Evolutionary conservation across 1,140 invertebrate genomes (phyloP).

Genomic region (Trichogramma pretiosum): DNA sequence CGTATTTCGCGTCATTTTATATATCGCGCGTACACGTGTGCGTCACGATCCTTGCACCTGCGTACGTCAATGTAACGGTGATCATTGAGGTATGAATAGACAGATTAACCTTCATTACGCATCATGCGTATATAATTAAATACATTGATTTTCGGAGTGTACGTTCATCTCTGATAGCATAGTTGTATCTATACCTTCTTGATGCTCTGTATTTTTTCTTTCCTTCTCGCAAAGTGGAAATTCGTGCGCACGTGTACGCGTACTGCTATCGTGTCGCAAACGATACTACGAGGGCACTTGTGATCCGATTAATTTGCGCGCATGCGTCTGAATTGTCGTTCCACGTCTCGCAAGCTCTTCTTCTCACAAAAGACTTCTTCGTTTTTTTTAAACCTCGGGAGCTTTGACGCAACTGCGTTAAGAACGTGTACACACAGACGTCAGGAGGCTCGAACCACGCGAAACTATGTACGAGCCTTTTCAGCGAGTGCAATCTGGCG

Average conservation of each 20-base stretch:
- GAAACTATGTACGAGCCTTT: conserved; percentile 30
- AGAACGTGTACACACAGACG: neutral
- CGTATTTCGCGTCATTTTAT: no score
- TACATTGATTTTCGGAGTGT: neutral
- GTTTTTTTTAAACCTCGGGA: no score
- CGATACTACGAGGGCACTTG: neutral
- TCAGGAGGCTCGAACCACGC: conserved; percentile 2
- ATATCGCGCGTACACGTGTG: no score
- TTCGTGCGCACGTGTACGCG: neutral
- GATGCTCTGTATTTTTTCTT: no score
- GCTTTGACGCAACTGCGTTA: neutral
- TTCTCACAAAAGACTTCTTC: no score
- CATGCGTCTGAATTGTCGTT: neutral
- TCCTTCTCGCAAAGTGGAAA: no score
- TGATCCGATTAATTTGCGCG: conserved; percentile 20
- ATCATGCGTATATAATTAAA: no score
- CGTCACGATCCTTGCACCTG: no score
- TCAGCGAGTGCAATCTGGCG: conserved; percentile 37
- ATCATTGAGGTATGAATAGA: no score
- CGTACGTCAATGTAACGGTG: no score
- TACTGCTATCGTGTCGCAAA: neutral
- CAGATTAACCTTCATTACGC: no score
- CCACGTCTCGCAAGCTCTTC: neutral
- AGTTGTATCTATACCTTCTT: no score
- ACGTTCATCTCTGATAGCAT: neutral